Percentiles rank a stretch among this genome's conserved stretches.
These are phyloP conservation scores for Nomada hirtipes DNA, from an alignment of 2,888 invertebrate species.

Conservation along the genomic window DNA sequence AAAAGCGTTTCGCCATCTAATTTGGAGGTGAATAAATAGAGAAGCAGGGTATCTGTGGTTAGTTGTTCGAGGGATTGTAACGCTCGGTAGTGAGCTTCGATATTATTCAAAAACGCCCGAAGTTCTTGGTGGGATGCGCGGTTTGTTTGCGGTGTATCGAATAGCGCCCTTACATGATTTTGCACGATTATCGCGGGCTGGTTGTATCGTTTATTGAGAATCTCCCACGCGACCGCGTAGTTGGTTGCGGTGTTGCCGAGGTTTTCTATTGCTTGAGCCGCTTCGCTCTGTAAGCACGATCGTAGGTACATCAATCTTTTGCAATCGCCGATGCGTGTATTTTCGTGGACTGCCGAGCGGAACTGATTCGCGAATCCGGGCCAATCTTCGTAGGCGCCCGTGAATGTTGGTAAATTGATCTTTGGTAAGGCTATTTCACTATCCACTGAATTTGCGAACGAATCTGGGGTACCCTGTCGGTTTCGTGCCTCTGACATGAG, in stretches of 20 bases:
- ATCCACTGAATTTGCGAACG: neutral
- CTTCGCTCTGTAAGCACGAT: neutral
- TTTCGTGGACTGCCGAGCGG: neutral
- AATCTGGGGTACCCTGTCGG: neutral
- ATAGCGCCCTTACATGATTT: neutral
- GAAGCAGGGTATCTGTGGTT: neutral
- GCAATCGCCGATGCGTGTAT: neutral
- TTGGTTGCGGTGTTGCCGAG: neutral
- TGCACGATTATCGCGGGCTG: neutral
- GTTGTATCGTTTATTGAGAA: neutral
- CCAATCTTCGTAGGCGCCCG: neutral
- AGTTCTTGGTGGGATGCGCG: neutral
- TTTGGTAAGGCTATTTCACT: neutral
- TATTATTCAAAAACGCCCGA: neutral
- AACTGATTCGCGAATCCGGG: neutral
- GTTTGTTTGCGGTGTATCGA: neutral
- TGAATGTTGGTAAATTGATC: neutral
- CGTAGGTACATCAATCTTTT: neutral
- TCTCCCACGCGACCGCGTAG: neutral
- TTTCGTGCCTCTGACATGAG: neutral
- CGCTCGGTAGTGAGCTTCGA: neutral
- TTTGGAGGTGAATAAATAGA: neutral
- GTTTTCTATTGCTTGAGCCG: neutral
- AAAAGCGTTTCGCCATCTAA: neutral
- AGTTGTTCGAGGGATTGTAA: neutral